Percentiles rank a stretch among this genome's conserved stretches.
Conservation (phyloP, 2,797 vertebrate species). For the Hypotaenidia philippensis region DNA sequence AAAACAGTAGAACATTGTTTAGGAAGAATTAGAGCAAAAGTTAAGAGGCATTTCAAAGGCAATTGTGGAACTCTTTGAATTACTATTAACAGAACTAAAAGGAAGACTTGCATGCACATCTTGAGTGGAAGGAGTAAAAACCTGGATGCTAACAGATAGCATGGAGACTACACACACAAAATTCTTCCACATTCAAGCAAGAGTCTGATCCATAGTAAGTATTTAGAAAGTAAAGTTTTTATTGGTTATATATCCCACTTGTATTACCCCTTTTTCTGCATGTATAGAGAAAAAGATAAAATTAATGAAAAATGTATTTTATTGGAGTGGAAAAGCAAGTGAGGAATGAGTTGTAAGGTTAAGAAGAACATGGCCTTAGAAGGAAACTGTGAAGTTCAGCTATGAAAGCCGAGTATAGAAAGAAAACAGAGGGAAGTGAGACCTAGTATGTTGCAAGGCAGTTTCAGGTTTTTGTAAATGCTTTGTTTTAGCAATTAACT, state of each 20-base stretch:
- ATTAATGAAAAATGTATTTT: not conserved
- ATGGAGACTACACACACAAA: not conserved
- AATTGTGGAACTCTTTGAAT: not conserved
- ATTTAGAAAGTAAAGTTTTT: not conserved
- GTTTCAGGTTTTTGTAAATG: not conserved
- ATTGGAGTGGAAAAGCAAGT: not conserved
- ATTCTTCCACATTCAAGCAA: not conserved
- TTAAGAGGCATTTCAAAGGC: not conserved
- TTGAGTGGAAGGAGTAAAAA: not conserved
- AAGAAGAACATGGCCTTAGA: not conserved
- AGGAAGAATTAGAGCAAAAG: not conserved
- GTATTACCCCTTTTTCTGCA: not conserved
- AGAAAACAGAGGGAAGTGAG: not conserved
- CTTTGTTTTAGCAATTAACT: not conserved
- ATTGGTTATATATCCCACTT: not conserved
- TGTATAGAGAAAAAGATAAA: not conserved
- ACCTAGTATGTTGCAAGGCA: not conserved
- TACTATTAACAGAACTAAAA: not conserved
- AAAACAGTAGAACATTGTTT: not conserved
- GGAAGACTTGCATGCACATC: not conserved
- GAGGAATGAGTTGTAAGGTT: not conserved
- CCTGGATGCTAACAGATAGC: not conserved
- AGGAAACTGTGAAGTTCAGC: slow-evolving; percentile 20
- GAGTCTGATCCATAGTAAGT: not conserved
- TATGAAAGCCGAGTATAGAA: not conserved